These are phyloP conservation scores for Lagocephalus sceleratus DNA, from an alignment of 2,797 vertebrate species.

Conservation along the genomic window DNA sequence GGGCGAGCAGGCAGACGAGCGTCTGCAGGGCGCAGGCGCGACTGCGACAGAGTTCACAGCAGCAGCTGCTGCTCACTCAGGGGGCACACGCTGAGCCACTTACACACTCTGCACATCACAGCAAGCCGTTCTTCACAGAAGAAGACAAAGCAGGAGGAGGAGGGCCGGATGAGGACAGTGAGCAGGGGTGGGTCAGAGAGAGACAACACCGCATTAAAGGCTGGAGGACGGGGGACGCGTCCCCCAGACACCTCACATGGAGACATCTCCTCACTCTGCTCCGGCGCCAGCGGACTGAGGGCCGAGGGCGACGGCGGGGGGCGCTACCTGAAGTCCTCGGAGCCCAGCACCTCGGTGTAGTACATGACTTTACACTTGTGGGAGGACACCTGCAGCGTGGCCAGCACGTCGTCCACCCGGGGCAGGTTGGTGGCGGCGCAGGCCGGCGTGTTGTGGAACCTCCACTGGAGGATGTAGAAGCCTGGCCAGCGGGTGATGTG, in stretches of 20 bases:
- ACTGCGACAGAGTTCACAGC: constrained; percentile 19
- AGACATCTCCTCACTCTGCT: no score
- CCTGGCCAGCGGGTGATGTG: constrained; percentile 97
- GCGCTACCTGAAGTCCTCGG: constrained; percentile 96
- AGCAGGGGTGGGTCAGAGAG: no score
- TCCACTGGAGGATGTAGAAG: constrained; percentile 98
- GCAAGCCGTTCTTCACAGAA: constrained; percentile 81
- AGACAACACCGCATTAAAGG: no score
- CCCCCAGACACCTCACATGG: no score
- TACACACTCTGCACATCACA: constrained; percentile 84
- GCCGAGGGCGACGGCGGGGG: constrained; percentile 45
- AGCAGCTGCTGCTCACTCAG: constrained; percentile 52
- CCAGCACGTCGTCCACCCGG: constrained; percentile 93
- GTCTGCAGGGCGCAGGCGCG: constrained; percentile 34
- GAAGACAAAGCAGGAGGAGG: constrained; percentile 66
- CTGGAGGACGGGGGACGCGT: constrained; percentile 11
- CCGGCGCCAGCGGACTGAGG: no score
- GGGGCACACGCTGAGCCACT: constrained; percentile 74
- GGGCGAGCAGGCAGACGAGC: constrained; percentile 15
- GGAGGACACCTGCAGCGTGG: constrained; percentile 94
- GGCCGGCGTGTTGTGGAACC: constrained; percentile 91
- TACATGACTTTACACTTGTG: constrained; percentile 99
- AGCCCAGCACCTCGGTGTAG: constrained; percentile 96
- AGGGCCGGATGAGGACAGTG: not conserved
- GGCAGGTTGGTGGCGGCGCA: constrained; percentile 91